Evolutionary conservation across 2,888 invertebrate species (phyloP), one percentile per base, ranked within the genome.

Genomic region (Pheosia tremula): DNA sequence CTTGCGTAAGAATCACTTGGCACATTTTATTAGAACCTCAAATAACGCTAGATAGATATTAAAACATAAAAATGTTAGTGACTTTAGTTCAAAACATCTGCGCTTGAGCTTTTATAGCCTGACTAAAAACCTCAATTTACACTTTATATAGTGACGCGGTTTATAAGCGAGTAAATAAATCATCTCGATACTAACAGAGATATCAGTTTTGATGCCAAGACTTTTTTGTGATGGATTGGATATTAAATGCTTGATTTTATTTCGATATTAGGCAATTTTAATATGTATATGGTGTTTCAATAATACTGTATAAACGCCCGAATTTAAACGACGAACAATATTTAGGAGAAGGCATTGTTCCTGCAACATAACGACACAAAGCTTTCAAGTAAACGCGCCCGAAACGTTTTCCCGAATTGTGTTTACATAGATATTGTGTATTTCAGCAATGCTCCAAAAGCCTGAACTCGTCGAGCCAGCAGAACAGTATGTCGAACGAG

Each of bases 371-470:
- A 62, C 69, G 69, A 69, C 66, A 49, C 72, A 62, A 69, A 65
- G 69, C 56, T 61, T 43, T 62, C 60, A 60, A 60, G 57, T 58
- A 57, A 68, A 47, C 38, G 49, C 49, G 10, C 41, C 41, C 56
- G 56, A 56, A 64, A 67, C 57, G 56, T 69, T 50, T 57, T 56
- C 45, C 9, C 59, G 57, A 71, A 66, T 69, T 61, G 58, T 70
- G 71, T 77, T 80, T 66, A 56, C 56, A 81, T 73, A 69, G 71
- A 69, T 68, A 71, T 72, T 78, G 67, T 79, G 66, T 81, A 81
- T 84, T 93, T 76, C 92, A 94, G 94, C 94, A 94, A 86, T 94
- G 94, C 80, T 91, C 93, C 73, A 94, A 94, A 88, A 91, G 87
- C 82, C 80, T 90, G 84, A 94, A 93, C 82, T 85, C 87, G 72